phyloP scores from a whole-genome alignment of 2,113 vertebrate genomes.

The Brevimyrus niger region DNA sequence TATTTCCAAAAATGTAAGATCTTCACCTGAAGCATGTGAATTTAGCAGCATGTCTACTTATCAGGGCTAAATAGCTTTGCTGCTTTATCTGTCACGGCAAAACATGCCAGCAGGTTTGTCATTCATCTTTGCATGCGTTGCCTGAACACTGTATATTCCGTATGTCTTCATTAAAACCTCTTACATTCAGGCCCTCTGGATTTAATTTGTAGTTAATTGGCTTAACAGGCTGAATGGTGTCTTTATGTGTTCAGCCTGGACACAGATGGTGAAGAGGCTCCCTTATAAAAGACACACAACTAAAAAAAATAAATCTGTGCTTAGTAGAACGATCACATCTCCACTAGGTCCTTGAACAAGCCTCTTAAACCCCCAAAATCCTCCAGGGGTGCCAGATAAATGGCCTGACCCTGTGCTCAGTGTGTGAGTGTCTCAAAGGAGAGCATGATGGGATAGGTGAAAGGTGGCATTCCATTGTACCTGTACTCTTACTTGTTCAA shows the following conservation, averaged over 20 bases:
- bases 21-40: constrained; percentile 49
- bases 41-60: constrained; percentile 50
- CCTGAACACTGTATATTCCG: background rate
- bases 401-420: background rate
- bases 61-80: no score
- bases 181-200: background rate
- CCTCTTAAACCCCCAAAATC: background rate
- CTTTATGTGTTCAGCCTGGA: background rate
- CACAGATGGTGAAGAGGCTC: background rate
- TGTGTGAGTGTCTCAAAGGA: background rate
- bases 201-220: background rate
- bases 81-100: background rate
- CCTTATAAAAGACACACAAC: background rate
- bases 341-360: background rate
- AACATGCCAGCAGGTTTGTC: background rate
- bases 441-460: background rate
- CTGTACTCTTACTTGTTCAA: background rate
- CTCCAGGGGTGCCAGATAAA: background rate
- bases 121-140: background rate
- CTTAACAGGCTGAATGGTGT: background rate
- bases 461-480: background rate
- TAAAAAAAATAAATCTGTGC: background rate
- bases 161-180: background rate
- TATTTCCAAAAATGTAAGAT: constrained; percentile 6
- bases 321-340: background rate